These are phyloP conservation scores for Philaethria dido DNA, from an alignment of 2,888 invertebrate species.

Conservation along the genomic window DNA sequence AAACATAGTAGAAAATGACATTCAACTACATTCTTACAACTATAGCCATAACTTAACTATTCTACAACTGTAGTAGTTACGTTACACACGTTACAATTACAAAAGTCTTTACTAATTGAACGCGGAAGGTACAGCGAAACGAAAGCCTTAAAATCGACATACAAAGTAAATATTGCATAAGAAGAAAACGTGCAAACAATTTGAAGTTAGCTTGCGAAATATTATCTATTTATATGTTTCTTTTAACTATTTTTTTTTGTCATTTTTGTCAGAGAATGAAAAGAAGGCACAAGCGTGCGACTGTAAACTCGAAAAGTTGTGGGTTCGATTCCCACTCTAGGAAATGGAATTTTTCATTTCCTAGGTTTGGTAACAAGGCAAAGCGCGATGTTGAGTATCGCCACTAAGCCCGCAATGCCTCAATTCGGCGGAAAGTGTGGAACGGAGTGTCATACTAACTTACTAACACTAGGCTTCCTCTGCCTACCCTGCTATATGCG, in stretches of 20 bases:
- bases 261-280: neutral
- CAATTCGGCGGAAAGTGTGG: too few relatives aligned
- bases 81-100: conserved; percentile 18
- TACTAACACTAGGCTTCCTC: too few relatives aligned
- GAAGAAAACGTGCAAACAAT: conserved; percentile 15
- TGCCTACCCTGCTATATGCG: too few relatives aligned
- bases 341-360: too few relatives aligned
- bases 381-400: too few relatives aligned
- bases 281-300: too few relatives aligned
- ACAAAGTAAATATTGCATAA: conserved; percentile 22
- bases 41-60: conserved; percentile 10
- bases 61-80: conserved; percentile 13
- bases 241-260: neutral
- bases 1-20: too few relatives aligned
- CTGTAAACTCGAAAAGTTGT: too few relatives aligned
- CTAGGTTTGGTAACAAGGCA: too few relatives aligned
- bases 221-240: neutral
- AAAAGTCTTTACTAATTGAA: conserved; percentile 8
- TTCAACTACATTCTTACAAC: neutral
- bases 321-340: too few relatives aligned
- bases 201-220: conserved; percentile 4
- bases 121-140: conserved; percentile 10
- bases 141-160: conserved; percentile 18
- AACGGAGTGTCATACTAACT: too few relatives aligned
- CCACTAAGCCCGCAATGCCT: too few relatives aligned